A percentile compares a stretch with the other conserved stretches of the same genome.
Conservation (phyloP, 2,113 vertebrate species). For the Tichodroma muraria region DNA sequence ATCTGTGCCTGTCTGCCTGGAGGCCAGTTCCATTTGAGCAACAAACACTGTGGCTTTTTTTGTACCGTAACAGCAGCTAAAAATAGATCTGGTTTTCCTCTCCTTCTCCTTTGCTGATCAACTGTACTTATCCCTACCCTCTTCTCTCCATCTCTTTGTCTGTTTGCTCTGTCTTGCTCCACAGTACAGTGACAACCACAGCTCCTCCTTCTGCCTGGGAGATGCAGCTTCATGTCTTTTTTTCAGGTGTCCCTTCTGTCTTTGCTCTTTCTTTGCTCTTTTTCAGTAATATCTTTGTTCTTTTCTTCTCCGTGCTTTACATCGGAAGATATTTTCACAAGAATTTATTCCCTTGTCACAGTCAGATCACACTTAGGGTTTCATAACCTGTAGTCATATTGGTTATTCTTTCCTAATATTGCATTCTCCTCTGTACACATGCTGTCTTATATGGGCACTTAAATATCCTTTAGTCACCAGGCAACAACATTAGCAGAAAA, state of each 20-base stretch:
- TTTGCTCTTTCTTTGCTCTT: neutral
- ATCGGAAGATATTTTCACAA: neutral
- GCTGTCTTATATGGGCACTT: neutral
- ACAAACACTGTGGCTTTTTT: neutral
- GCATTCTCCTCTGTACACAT: neutral
- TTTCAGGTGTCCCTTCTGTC: neutral
- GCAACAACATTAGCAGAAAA: neutral
- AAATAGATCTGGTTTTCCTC: neutral
- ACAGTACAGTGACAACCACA: neutral
- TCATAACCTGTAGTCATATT: neutral
- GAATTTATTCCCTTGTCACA: neutral
- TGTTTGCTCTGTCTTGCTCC: neutral
- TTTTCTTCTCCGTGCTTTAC: neutral
- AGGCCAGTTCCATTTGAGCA: neutral
- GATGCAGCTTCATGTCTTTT: neutral
- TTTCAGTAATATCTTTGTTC: neutral
- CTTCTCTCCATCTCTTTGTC: neutral
- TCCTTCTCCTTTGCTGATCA: neutral
- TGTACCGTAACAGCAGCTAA: neutral
- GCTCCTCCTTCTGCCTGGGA: neutral
- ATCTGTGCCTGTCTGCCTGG: neutral
- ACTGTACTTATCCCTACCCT: fast-evolving
- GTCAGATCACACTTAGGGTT: neutral
- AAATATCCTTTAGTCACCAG: slow-evolving; percentile 1
- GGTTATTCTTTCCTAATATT: neutral